Base-by-base conservation (phyloP, 2,113 vertebrate species). In the Pheucticus melanocephalus region DNA sequence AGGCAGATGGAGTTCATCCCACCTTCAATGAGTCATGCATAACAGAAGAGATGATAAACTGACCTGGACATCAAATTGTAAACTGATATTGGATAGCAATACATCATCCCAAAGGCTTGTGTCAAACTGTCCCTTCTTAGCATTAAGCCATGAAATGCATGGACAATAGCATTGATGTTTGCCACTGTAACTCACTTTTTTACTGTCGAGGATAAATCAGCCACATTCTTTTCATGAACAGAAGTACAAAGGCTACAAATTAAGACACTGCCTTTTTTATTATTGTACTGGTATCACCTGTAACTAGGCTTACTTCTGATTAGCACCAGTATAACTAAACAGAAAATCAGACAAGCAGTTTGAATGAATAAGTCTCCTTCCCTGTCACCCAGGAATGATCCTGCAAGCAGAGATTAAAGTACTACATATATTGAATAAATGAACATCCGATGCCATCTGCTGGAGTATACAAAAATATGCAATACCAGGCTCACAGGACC, bases 391-490 rank as follows among this genome's bases (percentile, higher is more conserved):
- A 1, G 12, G 31, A 92, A 40, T 23, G 30, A 65, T n/a, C 57
- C 64, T 73, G 30, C 4, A 2, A 95, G 59, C 20, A 78, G 42
- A 80, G 8, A 70, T 5, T 60, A 25, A 54, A 63, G 30, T n/a
- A 42, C 25, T 18, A 22, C 2, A 2, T 23, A 11, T 35, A 68
- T 3, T 53, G 78, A 53, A 97, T 94, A 80, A 68, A 86, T 96
- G 90, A 82, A 72, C 83, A 50, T 87, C 81, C 37, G 85, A 31
- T 94, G 98, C 95, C 96, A 93, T 96, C 98, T 98, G 60, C 97
- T 98, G 97, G 95, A 40, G 7, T 2, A 20, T 24, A 60, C 4
- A 70, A 22, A 73, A 37, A 24, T 30, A 66, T 85, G 71, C 96
- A 92, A 33, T 33, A 37, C 11, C 47, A 86, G 30, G 15, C 21